Evolutionary conservation across 2,797 vertebrate species (phyloP).

Genomic region (Silurus aristotelis): DNA sequence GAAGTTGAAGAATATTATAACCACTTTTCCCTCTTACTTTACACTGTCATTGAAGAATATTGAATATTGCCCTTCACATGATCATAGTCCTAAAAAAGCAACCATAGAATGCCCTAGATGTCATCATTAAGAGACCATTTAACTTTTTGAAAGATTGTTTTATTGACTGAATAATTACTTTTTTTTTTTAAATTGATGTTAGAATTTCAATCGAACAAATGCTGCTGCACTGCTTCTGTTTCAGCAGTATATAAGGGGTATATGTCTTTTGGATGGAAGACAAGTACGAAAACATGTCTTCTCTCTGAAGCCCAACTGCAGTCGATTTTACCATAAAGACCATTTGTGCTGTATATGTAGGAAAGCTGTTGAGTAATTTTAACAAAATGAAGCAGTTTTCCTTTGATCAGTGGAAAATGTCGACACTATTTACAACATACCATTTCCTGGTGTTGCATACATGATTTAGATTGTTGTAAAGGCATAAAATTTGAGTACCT

Average conservation of each 20-base stretch:
- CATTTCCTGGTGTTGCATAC: constrained; percentile 4
- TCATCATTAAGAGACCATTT: background rate
- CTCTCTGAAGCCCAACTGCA: constrained; percentile 13
- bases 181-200: background rate
- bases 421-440: constrained; percentile 5
- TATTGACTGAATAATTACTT: background rate
- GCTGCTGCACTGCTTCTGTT: background rate
- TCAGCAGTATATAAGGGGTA: background rate
- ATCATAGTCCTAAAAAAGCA: background rate
- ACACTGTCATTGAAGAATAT: constrained; percentile 52
- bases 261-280: background rate
- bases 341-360: constrained; percentile 26
- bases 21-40: constrained; percentile 53
- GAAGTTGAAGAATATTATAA: constrained; percentile 59
- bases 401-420: constrained; percentile 19
- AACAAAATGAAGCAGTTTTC: constrained; percentile 2
- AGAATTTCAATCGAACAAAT: constrained; percentile 1
- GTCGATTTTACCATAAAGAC: constrained; percentile 17
- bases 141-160: background rate
- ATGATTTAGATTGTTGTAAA: background rate
- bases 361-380: constrained; percentile 24
- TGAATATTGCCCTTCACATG: background rate
- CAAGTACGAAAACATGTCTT: background rate
- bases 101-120: background rate
- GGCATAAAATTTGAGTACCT: constrained; percentile 13